Evolutionary conservation across 2,888 invertebrate species (phyloP).

Genomic region (Lasioglossum lativentre): DNA sequence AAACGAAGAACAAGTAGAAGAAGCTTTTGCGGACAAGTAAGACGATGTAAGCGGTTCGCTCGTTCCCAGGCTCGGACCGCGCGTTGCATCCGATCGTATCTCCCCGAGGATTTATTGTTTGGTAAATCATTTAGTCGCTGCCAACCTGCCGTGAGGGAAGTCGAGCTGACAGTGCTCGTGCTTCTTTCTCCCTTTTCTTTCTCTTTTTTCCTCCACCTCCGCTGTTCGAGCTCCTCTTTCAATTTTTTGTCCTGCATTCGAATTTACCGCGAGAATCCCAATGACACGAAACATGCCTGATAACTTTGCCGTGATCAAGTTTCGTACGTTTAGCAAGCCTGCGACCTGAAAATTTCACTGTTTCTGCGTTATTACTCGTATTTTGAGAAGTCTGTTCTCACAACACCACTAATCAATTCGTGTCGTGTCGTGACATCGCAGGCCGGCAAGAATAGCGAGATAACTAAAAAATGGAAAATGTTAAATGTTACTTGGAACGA

Average conservation of each 20-base stretch:
- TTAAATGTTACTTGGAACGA: no score
- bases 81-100: slow-evolving; percentile 82
- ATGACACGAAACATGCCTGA: slow-evolving; percentile 15
- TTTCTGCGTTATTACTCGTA: neutral
- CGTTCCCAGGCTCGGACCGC: slow-evolving; percentile 82
- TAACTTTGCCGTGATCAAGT: slow-evolving; percentile 25
- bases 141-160: slow-evolving; percentile 82
- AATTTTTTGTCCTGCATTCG: slow-evolving; percentile 46
- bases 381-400: neutral
- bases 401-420: neutral
- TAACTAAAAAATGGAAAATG: no score
- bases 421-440: neutral
- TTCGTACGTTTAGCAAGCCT: slow-evolving; percentile 18
- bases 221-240: slow-evolving; percentile 46
- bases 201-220: slow-evolving; percentile 39
- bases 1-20: slow-evolving; percentile 62
- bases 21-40: slow-evolving; percentile 63
- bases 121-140: slow-evolving; percentile 84
- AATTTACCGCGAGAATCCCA: slow-evolving; percentile 13
- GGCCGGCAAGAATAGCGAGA: no score
- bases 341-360: neutral
- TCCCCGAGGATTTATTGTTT: slow-evolving; percentile 83
- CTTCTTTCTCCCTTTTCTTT: slow-evolving; percentile 53
- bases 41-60: slow-evolving; percentile 74
- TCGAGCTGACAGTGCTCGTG: slow-evolving; percentile 64